These are phyloP conservation scores for Pectinophora gossypiella DNA, from an alignment of 1,140 invertebrate species.

Conservation along the genomic window DNA sequence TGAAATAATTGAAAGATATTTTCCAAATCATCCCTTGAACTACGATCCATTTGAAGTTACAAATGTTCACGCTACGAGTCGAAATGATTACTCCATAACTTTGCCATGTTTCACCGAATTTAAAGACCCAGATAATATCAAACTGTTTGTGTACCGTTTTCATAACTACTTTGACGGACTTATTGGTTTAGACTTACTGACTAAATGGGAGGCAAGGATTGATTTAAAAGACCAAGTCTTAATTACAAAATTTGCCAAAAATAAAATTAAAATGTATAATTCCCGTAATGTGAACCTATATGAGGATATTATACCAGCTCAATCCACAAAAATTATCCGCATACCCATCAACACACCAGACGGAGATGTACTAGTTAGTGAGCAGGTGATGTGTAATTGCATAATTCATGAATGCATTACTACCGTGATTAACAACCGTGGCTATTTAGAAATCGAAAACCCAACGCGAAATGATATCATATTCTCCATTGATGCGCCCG, in stretches of 20 bases:
- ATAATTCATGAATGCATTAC: slow-evolving; percentile 1
- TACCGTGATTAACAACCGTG: background rate
- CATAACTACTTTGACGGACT: slow-evolving; percentile 1
- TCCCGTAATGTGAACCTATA: background rate
- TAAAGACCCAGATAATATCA: background rate
- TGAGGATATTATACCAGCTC: background rate
- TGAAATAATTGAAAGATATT: slow-evolving; percentile 1
- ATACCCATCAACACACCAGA: background rate
- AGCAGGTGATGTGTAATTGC: background rate
- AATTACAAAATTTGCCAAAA: background rate
- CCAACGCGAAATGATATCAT: background rate
- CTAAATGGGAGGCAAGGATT: background rate
- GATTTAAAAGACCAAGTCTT: background rate
- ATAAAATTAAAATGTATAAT: background rate
- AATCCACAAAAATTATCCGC: slow-evolving; percentile 1
- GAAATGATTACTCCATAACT: slow-evolving; percentile 1
- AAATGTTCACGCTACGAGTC: background rate
- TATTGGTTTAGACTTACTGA: background rate
- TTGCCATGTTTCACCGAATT: slow-evolving; percentile 4
- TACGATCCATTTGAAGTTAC: slow-evolving; percentile 5
- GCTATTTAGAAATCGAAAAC: slow-evolving; percentile 2
- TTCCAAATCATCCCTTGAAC: background rate
- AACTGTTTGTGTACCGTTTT: background rate
- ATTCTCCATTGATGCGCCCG: background rate
- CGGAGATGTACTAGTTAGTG: background rate